Conservation (phyloP, 2,113 vertebrate species). For the Apodemus sylvaticus region DNA sequence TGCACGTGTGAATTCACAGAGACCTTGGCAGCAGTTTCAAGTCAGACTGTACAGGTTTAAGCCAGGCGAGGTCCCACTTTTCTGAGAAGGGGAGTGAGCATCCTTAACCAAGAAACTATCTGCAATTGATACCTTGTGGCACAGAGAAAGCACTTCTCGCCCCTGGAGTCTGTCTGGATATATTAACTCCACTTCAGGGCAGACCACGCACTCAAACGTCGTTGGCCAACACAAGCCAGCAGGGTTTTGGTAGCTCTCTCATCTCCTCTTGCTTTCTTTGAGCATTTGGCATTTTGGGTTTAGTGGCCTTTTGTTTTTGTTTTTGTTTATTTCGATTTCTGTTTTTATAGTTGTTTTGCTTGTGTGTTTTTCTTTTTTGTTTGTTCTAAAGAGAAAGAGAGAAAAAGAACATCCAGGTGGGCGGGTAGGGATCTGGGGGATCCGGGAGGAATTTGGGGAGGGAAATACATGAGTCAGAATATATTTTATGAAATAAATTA, state of each 20-base stretch:
- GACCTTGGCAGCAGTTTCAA: background rate
- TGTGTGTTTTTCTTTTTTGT: background rate
- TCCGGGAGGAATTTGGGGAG: background rate
- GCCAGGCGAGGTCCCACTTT: background rate
- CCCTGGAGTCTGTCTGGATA: background rate
- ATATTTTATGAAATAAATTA: background rate
- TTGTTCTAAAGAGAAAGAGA: background rate
- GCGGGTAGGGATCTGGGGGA: background rate
- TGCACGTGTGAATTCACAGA: background rate
- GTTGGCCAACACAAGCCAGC: background rate
- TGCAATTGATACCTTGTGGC: background rate
- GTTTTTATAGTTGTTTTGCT: background rate
- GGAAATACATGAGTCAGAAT: background rate
- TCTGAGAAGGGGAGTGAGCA: background rate
- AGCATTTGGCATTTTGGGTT: background rate
- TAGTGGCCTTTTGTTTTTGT: background rate
- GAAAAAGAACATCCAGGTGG: background rate
- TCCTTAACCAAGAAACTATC: background rate
- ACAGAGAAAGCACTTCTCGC: background rate
- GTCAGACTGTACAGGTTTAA: background rate
- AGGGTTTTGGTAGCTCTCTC: background rate
- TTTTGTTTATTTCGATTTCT: background rate
- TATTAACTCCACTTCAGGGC: background rate
- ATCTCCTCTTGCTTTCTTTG: background rate
- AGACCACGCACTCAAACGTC: background rate